phyloP scores from a whole-genome alignment of 2,797 vertebrate species.

The Chelon auratus region DNA sequence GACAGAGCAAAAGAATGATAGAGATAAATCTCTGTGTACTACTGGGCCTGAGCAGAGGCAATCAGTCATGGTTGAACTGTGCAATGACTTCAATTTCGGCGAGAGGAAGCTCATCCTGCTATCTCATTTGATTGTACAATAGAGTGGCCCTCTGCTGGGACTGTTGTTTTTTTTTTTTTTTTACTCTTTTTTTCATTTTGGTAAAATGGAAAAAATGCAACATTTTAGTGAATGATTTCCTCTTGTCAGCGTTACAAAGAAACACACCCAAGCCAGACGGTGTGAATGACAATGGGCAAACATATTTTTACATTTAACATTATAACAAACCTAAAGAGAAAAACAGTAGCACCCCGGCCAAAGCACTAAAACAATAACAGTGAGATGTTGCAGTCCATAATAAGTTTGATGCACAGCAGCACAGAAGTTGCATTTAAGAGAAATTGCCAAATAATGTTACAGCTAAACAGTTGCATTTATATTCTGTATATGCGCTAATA shows the following conservation, averaged over 20 bases:
- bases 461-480: too few species aligned
- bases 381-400: too few species aligned
- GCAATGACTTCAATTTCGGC: conserved; percentile 68
- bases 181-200: conserved; percentile 35
- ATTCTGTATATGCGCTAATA: too few species aligned
- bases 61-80: conserved; percentile 73
- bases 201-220: conserved; percentile 26
- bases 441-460: too few species aligned
- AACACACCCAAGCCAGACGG: background rate
- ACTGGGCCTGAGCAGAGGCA: conserved; percentile 57
- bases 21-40: conserved; percentile 52
- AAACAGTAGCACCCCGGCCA: background rate
- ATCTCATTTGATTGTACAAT: conserved; percentile 71
- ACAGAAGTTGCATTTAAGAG: too few species aligned
- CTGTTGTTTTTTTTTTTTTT: conserved; percentile 8
- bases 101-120: conserved; percentile 61
- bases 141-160: conserved; percentile 42
- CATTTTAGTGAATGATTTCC: conserved; percentile 21
- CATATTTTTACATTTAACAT: background rate
- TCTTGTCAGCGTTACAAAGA: conserved; percentile 9
- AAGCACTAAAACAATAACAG: too few species aligned
- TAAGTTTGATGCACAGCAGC: too few species aligned
- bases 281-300: background rate
- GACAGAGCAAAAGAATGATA: conserved; percentile 43
- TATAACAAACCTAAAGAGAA: conserved; percentile 1